A percentile compares a stretch with the other conserved stretches of the same genome.
These are phyloP conservation scores for Anoncus sp. DNA, from an alignment of 2,888 invertebrate species.

Conservation along the genomic window DNA sequence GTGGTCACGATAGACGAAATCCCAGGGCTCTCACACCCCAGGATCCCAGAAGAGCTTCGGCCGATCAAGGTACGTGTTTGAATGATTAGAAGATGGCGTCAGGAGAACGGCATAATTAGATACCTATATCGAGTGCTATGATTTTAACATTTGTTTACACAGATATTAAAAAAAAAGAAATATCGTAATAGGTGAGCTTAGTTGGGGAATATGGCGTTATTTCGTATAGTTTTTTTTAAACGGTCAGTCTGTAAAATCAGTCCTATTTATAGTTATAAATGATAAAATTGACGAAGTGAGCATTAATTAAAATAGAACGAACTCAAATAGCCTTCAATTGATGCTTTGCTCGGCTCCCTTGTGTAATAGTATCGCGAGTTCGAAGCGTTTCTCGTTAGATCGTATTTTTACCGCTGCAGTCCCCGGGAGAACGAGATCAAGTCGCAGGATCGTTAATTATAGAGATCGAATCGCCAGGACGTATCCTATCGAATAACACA, in stretches of 20 bases:
- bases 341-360: constrained; percentile 20
- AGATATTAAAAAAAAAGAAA: not conserved
- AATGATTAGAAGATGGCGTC: not conserved
- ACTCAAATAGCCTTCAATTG: constrained; percentile 3
- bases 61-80: constrained; percentile 77
- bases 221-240: no score
- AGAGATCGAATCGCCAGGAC: no score
- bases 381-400: constrained; percentile 47
- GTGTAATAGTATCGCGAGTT: constrained; percentile 42
- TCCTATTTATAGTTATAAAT: no score
- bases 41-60: constrained; percentile 78
- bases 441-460: constrained; percentile 32
- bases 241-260: no score
- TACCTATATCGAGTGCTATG: not conserved
- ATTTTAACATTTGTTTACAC: not conserved
- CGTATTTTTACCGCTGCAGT: constrained; percentile 16
- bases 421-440: constrained; percentile 27
- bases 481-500: constrained; percentile 30
- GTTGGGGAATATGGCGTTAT: no score
- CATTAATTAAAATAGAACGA: constrained; percentile 31
- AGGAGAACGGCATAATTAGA: not conserved
- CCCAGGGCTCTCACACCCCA: constrained; percentile 85
- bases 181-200: no score
- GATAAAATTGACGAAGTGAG: no score
- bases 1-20: constrained; percentile 84